Conservation (phyloP, 2,113 vertebrate genomes). For the Noctilio leporinus region DNA sequence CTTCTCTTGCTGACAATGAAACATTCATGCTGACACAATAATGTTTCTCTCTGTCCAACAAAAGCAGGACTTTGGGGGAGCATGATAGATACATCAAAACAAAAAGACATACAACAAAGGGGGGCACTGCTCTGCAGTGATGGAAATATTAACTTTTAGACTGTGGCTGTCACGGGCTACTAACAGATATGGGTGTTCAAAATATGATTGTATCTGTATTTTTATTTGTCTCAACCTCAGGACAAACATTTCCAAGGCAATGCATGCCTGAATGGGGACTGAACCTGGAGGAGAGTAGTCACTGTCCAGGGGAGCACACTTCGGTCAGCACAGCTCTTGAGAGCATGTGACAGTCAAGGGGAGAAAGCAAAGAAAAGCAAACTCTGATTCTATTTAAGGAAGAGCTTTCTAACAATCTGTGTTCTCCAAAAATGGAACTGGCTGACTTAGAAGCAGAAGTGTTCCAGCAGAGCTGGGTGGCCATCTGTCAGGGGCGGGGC, state of each 20-base stretch:
- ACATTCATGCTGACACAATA: background rate
- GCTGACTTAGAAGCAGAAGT: background rate
- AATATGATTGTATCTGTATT: background rate
- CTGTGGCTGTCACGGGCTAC: background rate
- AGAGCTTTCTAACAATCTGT: slow-evolving; percentile 66
- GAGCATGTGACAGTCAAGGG: background rate
- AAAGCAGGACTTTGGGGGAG: background rate
- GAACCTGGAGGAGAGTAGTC: background rate
- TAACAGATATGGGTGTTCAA: background rate
- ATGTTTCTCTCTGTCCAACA: background rate
- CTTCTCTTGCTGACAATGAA: background rate
- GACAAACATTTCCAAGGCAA: background rate
- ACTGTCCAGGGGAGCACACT: background rate
- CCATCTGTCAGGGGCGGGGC: slow-evolving; percentile 6
- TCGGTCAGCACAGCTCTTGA: background rate
- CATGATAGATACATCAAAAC: background rate
- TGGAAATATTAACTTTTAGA: too few relatives aligned
- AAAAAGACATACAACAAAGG: background rate
- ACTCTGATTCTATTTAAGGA: slow-evolving; percentile 61
- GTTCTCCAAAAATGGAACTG: slow-evolving; percentile 62
- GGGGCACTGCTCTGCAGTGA: background rate
- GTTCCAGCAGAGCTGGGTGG: slow-evolving; percentile 7
- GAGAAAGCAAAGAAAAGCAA: slow-evolving; percentile 18
- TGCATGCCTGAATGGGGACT: background rate
- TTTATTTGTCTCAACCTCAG: background rate